Evolutionary conservation across 2,888 invertebrate genomes (phyloP).

Genomic region (Tetheella fluctuosa): DNA sequence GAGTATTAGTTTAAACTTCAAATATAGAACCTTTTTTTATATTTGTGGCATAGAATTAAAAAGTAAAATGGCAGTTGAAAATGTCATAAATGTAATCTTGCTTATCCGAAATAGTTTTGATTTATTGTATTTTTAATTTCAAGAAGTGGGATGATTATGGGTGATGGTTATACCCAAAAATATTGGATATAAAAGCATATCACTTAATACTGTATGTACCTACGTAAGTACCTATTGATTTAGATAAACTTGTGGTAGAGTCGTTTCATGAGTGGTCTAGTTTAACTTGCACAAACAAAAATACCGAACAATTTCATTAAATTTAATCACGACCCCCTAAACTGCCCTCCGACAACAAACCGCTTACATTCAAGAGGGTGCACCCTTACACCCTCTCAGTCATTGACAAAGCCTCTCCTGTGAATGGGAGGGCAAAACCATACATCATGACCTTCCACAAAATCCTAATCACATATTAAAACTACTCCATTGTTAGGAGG

Average conservation of each 20-base stretch:
- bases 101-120: neutral
- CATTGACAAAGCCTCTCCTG: constrained; percentile 33
- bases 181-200: too few species aligned
- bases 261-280: too few species aligned
- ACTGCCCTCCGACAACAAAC: constrained; percentile 46
- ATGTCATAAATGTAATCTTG: neutral
- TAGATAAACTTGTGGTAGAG: too few species aligned
- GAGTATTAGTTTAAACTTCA: too few species aligned
- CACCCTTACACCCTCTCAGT: constrained; percentile 18
- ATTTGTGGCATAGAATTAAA: too few species aligned
- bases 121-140: neutral
- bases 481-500: constrained; percentile 18
- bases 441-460: constrained; percentile 27
- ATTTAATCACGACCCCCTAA: constrained; percentile 48
- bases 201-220: too few species aligned
- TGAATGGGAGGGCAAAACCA: constrained; percentile 41
- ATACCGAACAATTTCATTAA: constrained; percentile 58
- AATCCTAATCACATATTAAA: constrained; percentile 12
- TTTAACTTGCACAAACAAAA: constrained; percentile 43
- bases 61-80: neutral
- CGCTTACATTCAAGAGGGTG: constrained; percentile 25
- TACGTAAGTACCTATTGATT: too few species aligned
- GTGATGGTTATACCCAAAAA: neutral
- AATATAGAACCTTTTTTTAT: too few species aligned
- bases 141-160: neutral